Base-by-base conservation (phyloP, 2,113 vertebrate species). In the Brienomyrus longianalis region DNA sequence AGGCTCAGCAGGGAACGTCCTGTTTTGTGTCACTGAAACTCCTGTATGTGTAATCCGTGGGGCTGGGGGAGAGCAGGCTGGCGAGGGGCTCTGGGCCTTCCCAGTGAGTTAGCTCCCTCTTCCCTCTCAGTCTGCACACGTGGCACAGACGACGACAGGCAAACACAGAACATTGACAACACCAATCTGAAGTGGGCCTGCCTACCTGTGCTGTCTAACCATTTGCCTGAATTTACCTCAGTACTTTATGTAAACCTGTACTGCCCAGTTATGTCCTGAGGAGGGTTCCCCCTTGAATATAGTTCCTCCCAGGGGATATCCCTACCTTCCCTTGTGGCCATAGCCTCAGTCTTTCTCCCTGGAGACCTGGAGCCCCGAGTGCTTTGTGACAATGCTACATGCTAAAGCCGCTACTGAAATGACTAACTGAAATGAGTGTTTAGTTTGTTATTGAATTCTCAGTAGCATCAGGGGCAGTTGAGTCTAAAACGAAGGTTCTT, bases 11-110 rank as follows among this genome's bases (percentile, higher is more conserved):
- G 96, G 96, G 91, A 94, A 97, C 95, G 96, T 96, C 96, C 96
- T 96, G 96, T 96, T 95, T 96, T 94, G 95, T 96, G 96, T 96
- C 95, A 96, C 95, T 94, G 94, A 96, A 96, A 96, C 96, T 95
- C 94, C 95, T 96, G 95, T 94, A 94, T 35, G 95, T 95, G 95
- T 96, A 96, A 96, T 96, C 96, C 96, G 92, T 74, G 92, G 92
- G 93, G 95, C 96, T 91, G 94, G 83, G 94, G 94, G 3, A 70
- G 93, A 94, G 94, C 96, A 95, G 94, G 96, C 95, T 95, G 96
- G 94, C 94, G 95, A 95, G 95, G 94, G 93, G 95, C 95, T 96
- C 96, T 95, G 95, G 95, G 93, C 94, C 94, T 93, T 95, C 95
- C 95, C 96, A 95, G 96, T 96, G 95, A 95, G 96, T 95, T 94